phyloP scores from a whole-genome alignment of 2,888 invertebrate species.

The Agrochola lota region DNA sequence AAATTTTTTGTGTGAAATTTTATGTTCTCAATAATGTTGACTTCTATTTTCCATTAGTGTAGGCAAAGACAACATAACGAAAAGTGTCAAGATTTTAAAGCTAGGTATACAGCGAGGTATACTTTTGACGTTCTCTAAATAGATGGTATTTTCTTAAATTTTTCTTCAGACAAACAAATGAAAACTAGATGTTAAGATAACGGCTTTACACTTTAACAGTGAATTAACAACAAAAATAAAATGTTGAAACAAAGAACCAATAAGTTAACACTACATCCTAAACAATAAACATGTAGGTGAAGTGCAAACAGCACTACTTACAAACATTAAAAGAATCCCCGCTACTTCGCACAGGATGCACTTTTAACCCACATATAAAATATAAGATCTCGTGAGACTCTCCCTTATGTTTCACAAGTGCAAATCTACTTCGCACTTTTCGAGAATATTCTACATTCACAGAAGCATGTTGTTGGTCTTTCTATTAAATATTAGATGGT shows the following conservation, averaged over 20 bases:
- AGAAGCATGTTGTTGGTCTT: slow-evolving; percentile 38
- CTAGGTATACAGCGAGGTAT: too few relatives aligned
- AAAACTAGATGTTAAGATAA: not conserved
- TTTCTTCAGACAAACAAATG: not conserved
- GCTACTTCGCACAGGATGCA: slow-evolving; percentile 30
- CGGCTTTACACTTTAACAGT: too few relatives aligned
- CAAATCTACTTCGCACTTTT: slow-evolving; percentile 8
- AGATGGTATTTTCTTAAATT: too few relatives aligned
- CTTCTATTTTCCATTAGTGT: too few relatives aligned
- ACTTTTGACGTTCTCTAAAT: not conserved
- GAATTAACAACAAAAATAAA: not conserved
- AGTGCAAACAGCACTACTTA: slow-evolving; percentile 10
- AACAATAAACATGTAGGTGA: slow-evolving; percentile 9
- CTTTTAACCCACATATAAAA: slow-evolving; percentile 39
- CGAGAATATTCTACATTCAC: slow-evolving; percentile 15
- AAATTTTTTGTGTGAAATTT: too few relatives aligned
- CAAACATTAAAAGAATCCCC: slow-evolving; percentile 28
- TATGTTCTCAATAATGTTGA: too few relatives aligned
- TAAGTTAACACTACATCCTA: not conserved
- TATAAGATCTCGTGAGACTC: slow-evolving; percentile 6
- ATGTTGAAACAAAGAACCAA: not conserved
- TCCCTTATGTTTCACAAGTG: slow-evolving; percentile 18
- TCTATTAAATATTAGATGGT: slow-evolving; percentile 60
- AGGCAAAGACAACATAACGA: too few relatives aligned
- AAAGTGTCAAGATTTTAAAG: not conserved